phyloP scores from a whole-genome alignment of 1,140 invertebrate species.

The Belonocnema kinseyi region DNA sequence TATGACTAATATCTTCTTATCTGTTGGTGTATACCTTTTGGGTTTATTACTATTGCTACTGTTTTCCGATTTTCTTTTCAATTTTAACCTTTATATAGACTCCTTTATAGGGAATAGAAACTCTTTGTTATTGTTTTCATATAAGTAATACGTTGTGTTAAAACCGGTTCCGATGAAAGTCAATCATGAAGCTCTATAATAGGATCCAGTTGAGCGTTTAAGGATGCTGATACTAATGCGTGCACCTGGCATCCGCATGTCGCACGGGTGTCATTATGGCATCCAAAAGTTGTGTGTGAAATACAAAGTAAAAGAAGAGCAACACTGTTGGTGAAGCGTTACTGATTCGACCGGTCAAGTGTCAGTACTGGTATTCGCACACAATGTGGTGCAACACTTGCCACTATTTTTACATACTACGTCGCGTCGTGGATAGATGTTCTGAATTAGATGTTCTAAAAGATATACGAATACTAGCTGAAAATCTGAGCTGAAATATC shows the following conservation, averaged over 20 bases:
- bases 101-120: no score
- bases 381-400: constrained; percentile 20
- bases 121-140: no score
- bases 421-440: constrained; percentile 10
- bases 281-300: constrained; percentile 19
- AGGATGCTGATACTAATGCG: neutral
- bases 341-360: constrained; percentile 17
- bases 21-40: neutral
- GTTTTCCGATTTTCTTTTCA: neutral
- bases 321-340: constrained; percentile 18
- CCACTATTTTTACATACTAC: constrained; percentile 25
- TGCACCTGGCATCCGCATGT: neutral
- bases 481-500: neutral
- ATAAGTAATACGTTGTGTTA: no score
- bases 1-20: neutral
- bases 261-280: neutral
- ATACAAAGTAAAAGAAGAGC: constrained; percentile 3
- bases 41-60: neutral
- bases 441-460: no score
- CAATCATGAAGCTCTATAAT: neutral
- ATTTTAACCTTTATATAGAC: no score
- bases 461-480: neutral
- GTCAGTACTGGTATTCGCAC: constrained; percentile 1
- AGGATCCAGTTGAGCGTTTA: neutral
- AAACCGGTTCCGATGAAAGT: no score